Conservation (phyloP, 2,888 invertebrate species). For the Anaspis maculata region DNA sequence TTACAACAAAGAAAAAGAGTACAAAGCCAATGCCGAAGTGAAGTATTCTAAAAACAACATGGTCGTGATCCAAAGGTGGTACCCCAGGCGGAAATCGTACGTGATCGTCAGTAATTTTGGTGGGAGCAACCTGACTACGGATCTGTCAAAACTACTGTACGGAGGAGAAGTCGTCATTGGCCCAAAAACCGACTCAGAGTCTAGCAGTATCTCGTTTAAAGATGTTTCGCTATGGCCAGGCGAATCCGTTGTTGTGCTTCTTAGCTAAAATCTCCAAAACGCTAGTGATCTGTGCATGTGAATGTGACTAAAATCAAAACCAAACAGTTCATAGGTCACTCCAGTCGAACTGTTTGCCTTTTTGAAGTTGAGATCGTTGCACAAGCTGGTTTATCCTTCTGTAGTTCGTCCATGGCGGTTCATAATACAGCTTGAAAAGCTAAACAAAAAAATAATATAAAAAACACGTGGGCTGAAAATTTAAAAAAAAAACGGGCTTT, state of each 20-base stretch:
- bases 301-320: no score
- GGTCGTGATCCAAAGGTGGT: conserved; percentile 69
- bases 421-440: no score
- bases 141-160: conserved; percentile 68
- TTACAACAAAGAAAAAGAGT: conserved; percentile 55
- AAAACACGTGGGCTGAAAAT: no score
- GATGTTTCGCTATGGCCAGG: conserved; percentile 49
- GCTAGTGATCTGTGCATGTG: no score
- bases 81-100: conserved; percentile 68
- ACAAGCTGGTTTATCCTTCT: no score
- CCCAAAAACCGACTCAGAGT: conserved; percentile 37
- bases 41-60: conserved; percentile 54
- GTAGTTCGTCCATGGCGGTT: no score
- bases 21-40: conserved; percentile 59
- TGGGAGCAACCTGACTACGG: conserved; percentile 50
- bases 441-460: no score
- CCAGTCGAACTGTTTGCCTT: no score
- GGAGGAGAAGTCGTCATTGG: conserved; percentile 58
- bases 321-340: no score
- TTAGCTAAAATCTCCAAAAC: no score
- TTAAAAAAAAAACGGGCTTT: no score
- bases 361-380: no score
- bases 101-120: conserved; percentile 70
- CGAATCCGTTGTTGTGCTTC: conserved; percentile 57
- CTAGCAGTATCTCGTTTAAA: conserved; percentile 47